Conservation (phyloP, 2,888 invertebrate species). For the Caenorhabditis sp. region DNA sequence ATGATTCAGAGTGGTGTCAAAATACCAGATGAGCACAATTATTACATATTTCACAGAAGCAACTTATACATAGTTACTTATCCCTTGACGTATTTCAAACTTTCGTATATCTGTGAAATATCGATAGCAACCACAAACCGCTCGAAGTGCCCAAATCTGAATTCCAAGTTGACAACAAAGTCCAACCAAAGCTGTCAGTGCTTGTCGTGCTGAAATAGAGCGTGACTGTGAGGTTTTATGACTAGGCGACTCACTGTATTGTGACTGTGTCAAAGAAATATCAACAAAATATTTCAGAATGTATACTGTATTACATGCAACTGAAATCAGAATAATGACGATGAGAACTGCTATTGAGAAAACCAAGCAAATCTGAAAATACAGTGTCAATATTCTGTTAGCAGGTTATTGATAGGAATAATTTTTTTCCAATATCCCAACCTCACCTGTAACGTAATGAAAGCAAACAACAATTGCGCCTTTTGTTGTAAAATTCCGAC, state of each 20-base stretch:
- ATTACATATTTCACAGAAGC: neutral
- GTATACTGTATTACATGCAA: conserved; percentile 45
- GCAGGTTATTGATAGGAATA: neutral
- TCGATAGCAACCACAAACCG: conserved; percentile 56
- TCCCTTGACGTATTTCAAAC: conserved; percentile 45
- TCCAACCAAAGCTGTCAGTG: conserved; percentile 32
- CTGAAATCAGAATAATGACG: conserved; percentile 49
- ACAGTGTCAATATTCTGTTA: too few species aligned
- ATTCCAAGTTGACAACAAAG: conserved; percentile 47
- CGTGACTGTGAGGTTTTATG: too few species aligned
- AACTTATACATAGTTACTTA: conserved; percentile 34
- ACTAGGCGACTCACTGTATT: conserved; percentile 20
- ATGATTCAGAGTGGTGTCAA: neutral
- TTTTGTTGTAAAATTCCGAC: conserved; percentile 58
- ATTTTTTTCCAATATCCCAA: too few species aligned
- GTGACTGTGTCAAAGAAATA: conserved; percentile 20
- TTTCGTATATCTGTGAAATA: conserved; percentile 50
- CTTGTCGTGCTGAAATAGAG: conserved; percentile 30
- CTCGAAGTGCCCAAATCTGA: conserved; percentile 56
- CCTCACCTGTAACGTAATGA: conserved; percentile 54
- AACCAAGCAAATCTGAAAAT: conserved; percentile 50
- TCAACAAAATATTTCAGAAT: conserved; percentile 45
- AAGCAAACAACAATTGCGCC: conserved; percentile 50
- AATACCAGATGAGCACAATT: neutral
- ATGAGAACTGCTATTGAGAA: conserved; percentile 51